Evolutionary conservation across 2,797 vertebrate genomes (phyloP).

Genomic region (Gymnothorax reevesii): DNA sequence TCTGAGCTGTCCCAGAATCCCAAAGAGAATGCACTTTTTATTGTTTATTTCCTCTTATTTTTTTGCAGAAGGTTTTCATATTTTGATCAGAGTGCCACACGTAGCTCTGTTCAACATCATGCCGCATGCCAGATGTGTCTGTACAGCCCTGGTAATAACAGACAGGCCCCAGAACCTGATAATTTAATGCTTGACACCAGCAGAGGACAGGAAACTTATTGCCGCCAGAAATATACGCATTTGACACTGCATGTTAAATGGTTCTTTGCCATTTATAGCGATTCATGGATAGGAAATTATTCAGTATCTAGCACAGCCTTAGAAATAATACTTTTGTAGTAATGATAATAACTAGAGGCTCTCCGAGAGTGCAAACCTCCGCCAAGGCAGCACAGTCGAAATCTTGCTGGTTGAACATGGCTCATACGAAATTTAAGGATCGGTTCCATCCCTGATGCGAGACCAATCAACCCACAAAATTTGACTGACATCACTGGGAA

Average conservation of each 20-base stretch:
- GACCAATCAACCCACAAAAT: too few relatives aligned
- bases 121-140: slow-evolving; percentile 63
- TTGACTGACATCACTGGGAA: too few relatives aligned
- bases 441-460: too few relatives aligned
- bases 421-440: too few relatives aligned
- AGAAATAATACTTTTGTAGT: too few relatives aligned
- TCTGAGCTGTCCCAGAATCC: slow-evolving; percentile 41
- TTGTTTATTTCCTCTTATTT: too few relatives aligned
- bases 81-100: slow-evolving; percentile 57
- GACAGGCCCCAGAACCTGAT: slow-evolving; percentile 60
- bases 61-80: slow-evolving; percentile 43
- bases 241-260: slow-evolving; percentile 59
- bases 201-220: slow-evolving; percentile 19
- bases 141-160: slow-evolving; percentile 67
- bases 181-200: slow-evolving; percentile 53
- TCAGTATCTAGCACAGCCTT: too few relatives aligned
- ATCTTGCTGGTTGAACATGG: too few relatives aligned
- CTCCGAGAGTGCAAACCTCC: too few relatives aligned
- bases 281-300: slow-evolving; percentile 54
- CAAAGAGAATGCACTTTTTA: neutral
- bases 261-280: slow-evolving; percentile 51
- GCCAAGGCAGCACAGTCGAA: too few relatives aligned
- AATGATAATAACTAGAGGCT: too few relatives aligned
- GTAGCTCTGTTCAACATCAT: slow-evolving; percentile 57
- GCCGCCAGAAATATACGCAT: slow-evolving; percentile 29